Conservation (phyloP, 2,113 vertebrate genomes). For the Cavia aperea region DNA sequence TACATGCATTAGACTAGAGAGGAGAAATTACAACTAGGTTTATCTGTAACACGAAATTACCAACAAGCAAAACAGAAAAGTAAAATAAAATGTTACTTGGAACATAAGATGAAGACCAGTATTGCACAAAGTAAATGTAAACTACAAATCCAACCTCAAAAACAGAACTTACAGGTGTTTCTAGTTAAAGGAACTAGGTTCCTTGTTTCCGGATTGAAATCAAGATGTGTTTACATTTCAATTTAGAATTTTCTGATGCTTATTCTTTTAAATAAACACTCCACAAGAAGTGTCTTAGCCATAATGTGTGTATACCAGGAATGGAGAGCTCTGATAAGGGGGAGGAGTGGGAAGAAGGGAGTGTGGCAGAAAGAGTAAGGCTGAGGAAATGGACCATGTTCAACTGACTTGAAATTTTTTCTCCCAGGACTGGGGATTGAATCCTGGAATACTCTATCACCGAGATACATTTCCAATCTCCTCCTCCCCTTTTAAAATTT, state of each 20-base stretch:
- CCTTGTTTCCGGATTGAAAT: slow-evolving; percentile 54
- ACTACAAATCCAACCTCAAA: not conserved
- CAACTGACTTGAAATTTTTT: not conserved
- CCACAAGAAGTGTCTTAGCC: slow-evolving; percentile 24
- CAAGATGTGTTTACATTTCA: slow-evolving; percentile 47
- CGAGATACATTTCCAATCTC: not conserved
- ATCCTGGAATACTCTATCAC: not conserved
- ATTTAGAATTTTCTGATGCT: slow-evolving; percentile 43
- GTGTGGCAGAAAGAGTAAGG: too few species aligned
- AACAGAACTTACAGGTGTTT: slow-evolving; percentile 49
- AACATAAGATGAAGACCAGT: not conserved
- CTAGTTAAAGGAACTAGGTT: slow-evolving; percentile 26
- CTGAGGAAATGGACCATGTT: not conserved
- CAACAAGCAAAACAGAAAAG: not conserved
- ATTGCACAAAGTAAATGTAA: slow-evolving; percentile 20
- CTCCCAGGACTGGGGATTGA: not conserved
- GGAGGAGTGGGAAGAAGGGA: not conserved
- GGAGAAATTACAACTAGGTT: not conserved
- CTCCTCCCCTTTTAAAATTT: not conserved
- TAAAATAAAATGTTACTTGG: not conserved
- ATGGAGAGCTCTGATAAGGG: not conserved
- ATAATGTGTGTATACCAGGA: not conserved
- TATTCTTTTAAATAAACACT: slow-evolving; percentile 53
- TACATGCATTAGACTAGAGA: not conserved
- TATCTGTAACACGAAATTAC: not conserved